phyloP scores from a whole-genome alignment of 1,140 invertebrate genomes.

The Lucilia cuprina region DNA sequence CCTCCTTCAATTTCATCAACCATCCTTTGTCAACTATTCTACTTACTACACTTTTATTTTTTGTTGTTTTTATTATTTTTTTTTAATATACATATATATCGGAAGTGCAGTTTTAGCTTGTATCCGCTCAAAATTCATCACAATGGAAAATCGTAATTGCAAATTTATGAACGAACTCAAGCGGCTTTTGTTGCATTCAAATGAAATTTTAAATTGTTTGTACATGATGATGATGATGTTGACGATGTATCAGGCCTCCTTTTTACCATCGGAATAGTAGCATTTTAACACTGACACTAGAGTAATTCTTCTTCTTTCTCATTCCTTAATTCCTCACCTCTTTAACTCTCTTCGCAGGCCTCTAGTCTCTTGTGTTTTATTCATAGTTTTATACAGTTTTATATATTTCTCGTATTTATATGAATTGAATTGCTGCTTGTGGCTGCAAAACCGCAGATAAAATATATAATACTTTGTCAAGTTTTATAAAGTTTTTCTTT shows the following conservation, averaged over 20 bases:
- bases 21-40: neutral
- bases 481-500: neutral
- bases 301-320: too few species aligned
- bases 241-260: neutral
- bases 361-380: neutral
- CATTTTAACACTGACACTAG: neutral
- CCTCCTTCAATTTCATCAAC: neutral
- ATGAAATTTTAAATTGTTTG: slow-evolving; percentile 15
- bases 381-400: neutral
- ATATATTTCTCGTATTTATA: neutral
- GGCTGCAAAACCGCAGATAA: slow-evolving; percentile 13
- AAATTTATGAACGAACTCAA: slow-evolving; percentile 22
- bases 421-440: slow-evolving; percentile 5
- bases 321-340: neutral
- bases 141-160: slow-evolving; percentile 27
- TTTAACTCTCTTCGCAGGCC: neutral
- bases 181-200: neutral
- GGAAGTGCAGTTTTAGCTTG: slow-evolving; percentile 10
- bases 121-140: slow-evolving; percentile 7
- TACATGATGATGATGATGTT: neutral
- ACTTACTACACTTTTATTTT: too few species aligned
- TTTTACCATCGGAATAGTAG: neutral
- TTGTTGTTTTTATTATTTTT: neutral
- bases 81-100: neutral
- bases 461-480: slow-evolving; percentile 14